Conservation (phyloP, 2,113 vertebrate genomes). For the Pterocles gutturalis region DNA sequence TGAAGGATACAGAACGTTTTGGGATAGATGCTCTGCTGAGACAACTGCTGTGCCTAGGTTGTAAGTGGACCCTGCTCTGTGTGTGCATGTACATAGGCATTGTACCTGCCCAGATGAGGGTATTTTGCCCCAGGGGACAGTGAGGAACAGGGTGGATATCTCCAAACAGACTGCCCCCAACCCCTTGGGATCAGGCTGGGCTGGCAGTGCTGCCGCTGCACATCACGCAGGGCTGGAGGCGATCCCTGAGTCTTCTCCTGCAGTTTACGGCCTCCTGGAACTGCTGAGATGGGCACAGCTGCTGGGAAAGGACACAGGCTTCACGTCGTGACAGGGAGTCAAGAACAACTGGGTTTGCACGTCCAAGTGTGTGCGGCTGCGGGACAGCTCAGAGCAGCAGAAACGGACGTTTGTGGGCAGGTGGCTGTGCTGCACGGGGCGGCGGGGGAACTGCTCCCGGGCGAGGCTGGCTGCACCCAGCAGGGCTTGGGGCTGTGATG, state of each 20-base stretch:
- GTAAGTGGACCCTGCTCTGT: not conserved
- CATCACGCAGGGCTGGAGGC: not conserved
- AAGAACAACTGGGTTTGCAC: not conserved
- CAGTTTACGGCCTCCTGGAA: not conserved
- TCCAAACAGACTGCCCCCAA: not conserved
- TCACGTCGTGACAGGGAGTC: not conserved
- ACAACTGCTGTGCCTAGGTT: not conserved
- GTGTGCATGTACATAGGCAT: not conserved
- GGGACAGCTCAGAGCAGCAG: not conserved
- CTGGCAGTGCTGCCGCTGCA: not conserved
- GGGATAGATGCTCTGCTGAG: not conserved
- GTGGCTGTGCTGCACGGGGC: not conserved
- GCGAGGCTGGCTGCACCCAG: not conserved
- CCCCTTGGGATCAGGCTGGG: not conserved
- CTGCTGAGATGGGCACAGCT: not conserved
- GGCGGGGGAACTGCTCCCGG: not conserved
- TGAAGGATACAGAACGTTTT: accelerated
- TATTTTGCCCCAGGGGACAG: not conserved
- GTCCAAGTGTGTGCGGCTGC: not conserved
- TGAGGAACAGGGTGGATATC: not conserved
- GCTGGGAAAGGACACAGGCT: too few relatives aligned
- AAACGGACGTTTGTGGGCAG: accelerated
- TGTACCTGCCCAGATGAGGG: not conserved
- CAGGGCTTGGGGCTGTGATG: not conserved
- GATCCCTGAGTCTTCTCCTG: not conserved